Evolutionary conservation across 2,888 invertebrate species (phyloP).

Genomic region (Tuberolachnus salignus): DNA sequence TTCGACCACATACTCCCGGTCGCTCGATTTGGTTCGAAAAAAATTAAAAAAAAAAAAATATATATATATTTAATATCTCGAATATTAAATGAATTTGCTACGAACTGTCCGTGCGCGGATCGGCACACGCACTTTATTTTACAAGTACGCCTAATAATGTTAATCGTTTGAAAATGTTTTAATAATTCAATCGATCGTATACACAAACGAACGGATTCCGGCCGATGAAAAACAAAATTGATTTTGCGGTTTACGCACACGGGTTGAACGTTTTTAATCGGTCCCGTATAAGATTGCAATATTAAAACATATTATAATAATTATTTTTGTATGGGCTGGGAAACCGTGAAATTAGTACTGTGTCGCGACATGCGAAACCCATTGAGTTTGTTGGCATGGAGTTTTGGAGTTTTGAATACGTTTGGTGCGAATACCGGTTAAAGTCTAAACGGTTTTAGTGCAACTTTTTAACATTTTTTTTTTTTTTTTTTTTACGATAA

Average conservation of each 20-base stretch:
- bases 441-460: no score
- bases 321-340: no score
- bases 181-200: not conserved
- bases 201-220: constrained; percentile 5
- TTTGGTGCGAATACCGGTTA: no score
- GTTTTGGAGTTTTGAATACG: no score
- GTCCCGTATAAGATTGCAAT: no score
- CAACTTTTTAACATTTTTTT: no score
- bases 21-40: not conserved
- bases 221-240: constrained; percentile 2
- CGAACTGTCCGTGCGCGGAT: not conserved
- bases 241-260: not conserved
- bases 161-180: constrained; percentile 11
- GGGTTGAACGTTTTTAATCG: no score
- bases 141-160: not conserved
- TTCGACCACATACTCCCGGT: constrained; percentile 23
- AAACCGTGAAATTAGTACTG: no score
- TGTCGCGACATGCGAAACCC: no score
- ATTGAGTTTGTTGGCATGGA: no score
- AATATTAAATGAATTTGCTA: constrained; percentile 28
- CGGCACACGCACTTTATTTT: not conserved
- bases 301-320: no score
- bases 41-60: not conserved
- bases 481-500: no score
- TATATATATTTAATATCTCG: not conserved